Conservation (phyloP, 2,797 vertebrate genomes). For the Chrosomus eos region DNA sequence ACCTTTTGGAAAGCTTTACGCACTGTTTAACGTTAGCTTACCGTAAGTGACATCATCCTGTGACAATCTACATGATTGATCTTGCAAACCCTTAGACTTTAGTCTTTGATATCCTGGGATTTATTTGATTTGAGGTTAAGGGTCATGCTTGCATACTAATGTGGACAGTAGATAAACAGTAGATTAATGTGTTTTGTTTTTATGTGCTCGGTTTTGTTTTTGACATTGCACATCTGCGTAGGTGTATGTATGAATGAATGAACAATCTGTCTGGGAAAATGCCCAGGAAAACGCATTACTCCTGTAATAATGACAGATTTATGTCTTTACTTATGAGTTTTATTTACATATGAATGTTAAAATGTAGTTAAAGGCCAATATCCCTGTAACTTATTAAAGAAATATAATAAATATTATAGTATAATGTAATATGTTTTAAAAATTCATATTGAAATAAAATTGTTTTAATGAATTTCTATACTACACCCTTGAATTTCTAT, state of each 20-base stretch:
- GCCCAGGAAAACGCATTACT: not conserved
- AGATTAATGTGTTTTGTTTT: slow-evolving; percentile 1
- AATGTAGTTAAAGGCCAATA: not conserved
- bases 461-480: not conserved
- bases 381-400: too few species aligned
- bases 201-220: not conserved
- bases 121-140: not conserved
- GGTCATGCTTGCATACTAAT: not conserved
- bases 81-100: not conserved
- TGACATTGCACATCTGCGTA: slow-evolving; percentile 8
- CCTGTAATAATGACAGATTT: slow-evolving; percentile 1
- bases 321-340: not conserved
- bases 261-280: slow-evolving; percentile 20
- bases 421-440: too few species aligned
- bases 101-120: slow-evolving; percentile 22
- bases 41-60: slow-evolving; percentile 17
- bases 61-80: not conserved
- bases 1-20: slow-evolving; percentile 25
- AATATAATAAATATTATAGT: not conserved
- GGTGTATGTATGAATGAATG: slow-evolving; percentile 18
- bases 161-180: not conserved
- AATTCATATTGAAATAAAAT: not conserved
- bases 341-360: not conserved
- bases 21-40: not conserved
- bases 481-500: not conserved